phyloP scores from a whole-genome alignment of 2,888 invertebrate genomes.

The Heliconius ethilla region DNA sequence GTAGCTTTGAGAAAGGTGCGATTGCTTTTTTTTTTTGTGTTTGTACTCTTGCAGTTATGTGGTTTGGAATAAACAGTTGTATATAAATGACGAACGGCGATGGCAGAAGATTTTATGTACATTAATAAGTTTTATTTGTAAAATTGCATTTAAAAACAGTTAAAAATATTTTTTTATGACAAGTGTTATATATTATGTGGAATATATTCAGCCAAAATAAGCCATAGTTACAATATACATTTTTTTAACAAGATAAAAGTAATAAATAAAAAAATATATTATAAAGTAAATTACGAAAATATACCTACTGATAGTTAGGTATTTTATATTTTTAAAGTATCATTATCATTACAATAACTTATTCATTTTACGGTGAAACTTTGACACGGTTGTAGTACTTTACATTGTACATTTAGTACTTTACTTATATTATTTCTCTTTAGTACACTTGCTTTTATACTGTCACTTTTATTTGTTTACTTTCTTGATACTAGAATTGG shows the following conservation, averaged over 20 bases:
- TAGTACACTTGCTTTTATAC: constrained; percentile 1
- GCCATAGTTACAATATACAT: no score
- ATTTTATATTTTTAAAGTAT: not conserved
- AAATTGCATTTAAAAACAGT: no score
- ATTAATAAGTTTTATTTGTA: no score
- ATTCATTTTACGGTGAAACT: constrained; percentile 4
- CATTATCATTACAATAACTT: constrained; percentile 9
- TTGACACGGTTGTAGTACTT: not conserved
- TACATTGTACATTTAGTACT: not conserved
- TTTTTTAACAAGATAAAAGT: no score
- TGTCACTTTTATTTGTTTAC: constrained; percentile 27
- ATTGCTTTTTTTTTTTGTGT: constrained; percentile 2
- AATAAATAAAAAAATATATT: not conserved
- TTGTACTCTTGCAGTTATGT: not conserved
- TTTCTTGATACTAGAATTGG: constrained; percentile 29
- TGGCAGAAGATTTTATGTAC: no score
- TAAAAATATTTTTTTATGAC: no score
- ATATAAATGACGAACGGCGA: not conserved
- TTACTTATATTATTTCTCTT: constrained; percentile 6
- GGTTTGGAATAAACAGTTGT: not conserved
- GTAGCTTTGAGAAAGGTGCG: constrained; percentile 38
- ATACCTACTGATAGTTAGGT: not conserved
- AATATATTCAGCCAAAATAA: no score
- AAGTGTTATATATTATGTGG: no score
- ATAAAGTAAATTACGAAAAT: not conserved